phyloP scores from a whole-genome alignment of 2,888 invertebrate genomes.

The Andrena fulva region DNA sequence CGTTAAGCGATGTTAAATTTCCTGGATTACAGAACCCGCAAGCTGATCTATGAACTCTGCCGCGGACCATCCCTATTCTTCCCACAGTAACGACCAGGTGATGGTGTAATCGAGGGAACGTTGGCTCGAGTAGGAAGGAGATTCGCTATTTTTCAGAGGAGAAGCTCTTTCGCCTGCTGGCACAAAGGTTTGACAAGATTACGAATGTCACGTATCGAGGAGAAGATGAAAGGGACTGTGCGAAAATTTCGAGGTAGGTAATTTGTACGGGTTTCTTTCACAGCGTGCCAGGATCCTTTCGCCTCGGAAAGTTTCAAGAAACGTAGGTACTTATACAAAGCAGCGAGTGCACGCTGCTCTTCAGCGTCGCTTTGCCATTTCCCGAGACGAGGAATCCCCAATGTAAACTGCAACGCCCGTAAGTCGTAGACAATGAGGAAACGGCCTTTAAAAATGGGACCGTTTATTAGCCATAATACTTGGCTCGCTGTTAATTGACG shows the following conservation, averaged over 20 bases:
- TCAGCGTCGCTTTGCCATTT: background rate
- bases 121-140: background rate
- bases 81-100: slow-evolving; percentile 9
- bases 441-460: background rate
- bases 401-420: background rate
- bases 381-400: background rate
- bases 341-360: background rate
- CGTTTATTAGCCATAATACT: background rate
- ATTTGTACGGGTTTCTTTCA: no score
- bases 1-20: slow-evolving; percentile 56
- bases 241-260: no score
- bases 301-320: background rate
- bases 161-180: background rate
- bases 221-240: no score
- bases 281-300: background rate
- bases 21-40: slow-evolving; percentile 62
- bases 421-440: background rate
- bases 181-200: no score
- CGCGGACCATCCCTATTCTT: slow-evolving; percentile 30
- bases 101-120: slow-evolving; percentile 23
- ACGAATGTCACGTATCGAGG: no score
- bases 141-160: background rate
- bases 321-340: background rate
- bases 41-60: slow-evolving; percentile 63
- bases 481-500: slow-evolving; percentile 39